Base-by-base conservation (phyloP, 2,888 invertebrate genomes). In the Plagiodera versicolora region DNA sequence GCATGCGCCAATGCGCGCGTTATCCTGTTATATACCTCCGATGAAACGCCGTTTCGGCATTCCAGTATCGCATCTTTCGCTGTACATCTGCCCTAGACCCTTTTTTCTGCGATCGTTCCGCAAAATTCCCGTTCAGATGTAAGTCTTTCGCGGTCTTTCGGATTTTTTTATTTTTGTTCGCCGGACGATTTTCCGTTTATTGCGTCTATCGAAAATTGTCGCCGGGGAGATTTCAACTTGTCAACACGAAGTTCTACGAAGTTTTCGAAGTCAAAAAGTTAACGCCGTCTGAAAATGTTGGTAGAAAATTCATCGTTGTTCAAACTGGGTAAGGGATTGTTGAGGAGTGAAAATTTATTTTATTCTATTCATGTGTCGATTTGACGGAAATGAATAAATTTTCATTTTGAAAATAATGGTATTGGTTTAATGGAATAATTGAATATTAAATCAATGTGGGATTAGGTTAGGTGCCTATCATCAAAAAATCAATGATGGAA, bases 231-330 rank as follows among this genome's bases (percentile, higher is more conserved):
- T 53, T 44, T 16, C 19, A 48, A 54, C 24, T 51, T 55, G 58
- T 63, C 64, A 78, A 77, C 73, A 79, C 79, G 79, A 80, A 77
- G 77, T 79, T 76, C 75, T 79, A 79, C 75, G 79, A 79, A 70
- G 79, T 80, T 66, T 79, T 79, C 66, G 80, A 79, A 70, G 72
- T 79, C 56, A 78, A 80, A 72, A 77, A 77, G 73, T 76, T 77
- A 63, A 64, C 72, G 49, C 49, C 65, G 28, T 56, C 71, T 70
- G 62, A 72, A 70, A 72, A 79, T 79, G 79, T 72, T 69, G 71
- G 72, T 67, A 75, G 74, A 71, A 78, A 78, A 71, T 80, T 79
- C 74, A 79, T 81, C 72, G 77, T 79, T 73, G 77, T 81, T 75
- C 78, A 79, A 71, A 77, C 80, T 73, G 80, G 80, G 80, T 80